Evolutionary conservation across 2,113 vertebrate species (phyloP).

Genomic region (Dasyurus viverrinus): DNA sequence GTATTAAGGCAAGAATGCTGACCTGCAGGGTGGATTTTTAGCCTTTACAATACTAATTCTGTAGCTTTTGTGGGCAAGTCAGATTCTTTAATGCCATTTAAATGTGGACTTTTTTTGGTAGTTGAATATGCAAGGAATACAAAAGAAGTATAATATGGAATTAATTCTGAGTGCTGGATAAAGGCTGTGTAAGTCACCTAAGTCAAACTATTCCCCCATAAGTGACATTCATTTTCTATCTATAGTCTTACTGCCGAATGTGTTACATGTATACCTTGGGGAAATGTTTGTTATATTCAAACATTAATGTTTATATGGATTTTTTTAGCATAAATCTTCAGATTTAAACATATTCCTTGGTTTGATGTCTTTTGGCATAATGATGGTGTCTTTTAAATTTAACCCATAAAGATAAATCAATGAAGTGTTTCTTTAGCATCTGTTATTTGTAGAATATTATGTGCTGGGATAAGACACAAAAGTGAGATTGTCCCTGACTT

Average conservation of each 20-base stretch:
- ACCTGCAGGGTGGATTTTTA: not conserved
- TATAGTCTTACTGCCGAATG: conserved; percentile 59
- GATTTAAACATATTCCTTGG: conserved; percentile 80
- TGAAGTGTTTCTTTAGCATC: not conserved
- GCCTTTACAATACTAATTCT: conserved; percentile 23
- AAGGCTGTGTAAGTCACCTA: conserved; percentile 73
- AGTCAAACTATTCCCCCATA: conserved; percentile 65
- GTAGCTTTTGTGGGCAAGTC: conserved; percentile 41
- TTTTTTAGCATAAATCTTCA: conserved; percentile 74
- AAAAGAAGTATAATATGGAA: conserved; percentile 61
- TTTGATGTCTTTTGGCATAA: conserved; percentile 74
- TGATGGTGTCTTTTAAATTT: conserved; percentile 70
- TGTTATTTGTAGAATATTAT: not conserved
- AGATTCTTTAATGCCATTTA: conserved; percentile 52
- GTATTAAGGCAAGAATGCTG: conserved; percentile 40
- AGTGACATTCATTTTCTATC: conserved; percentile 74
- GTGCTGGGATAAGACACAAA: not conserved
- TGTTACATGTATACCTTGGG: conserved; percentile 77
- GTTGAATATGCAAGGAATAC: conserved; percentile 52
- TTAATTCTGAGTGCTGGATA: conserved; percentile 65
- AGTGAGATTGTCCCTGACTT: not conserved
- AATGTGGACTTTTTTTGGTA: conserved; percentile 32
- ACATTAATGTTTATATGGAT: conserved; percentile 81
- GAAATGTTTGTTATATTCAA: conserved; percentile 78
- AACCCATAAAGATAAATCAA: conserved; percentile 40